Base-by-base conservation (phyloP, 2,113 vertebrate genomes). In the Malurus alboscapulatus region DNA sequence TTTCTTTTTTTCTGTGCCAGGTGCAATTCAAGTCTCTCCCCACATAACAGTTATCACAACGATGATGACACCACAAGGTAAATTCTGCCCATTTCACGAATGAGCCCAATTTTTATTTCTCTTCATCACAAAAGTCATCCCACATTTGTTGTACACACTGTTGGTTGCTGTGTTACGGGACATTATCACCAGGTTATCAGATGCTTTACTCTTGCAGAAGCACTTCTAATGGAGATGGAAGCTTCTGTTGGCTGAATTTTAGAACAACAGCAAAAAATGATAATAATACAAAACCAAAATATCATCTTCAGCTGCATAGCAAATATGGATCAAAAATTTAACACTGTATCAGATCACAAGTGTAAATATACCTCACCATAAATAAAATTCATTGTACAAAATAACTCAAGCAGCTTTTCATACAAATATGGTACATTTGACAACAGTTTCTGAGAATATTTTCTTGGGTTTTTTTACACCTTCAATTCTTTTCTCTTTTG, bases 301-400 rank as follows among this genome's bases (percentile, higher is more conserved):
- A 97, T 93, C 88, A 94, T 97, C 94, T 98, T 96, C 94, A 94
- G 97, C 97, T 97, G 97, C 97, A 96, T 97, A 97, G 97, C 97
- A 97, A 97, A 97, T 97, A 97, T 96, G 97, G 95, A 96, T 97
- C 94, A 95, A 96, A 96, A 97, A 96, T 97, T 97, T 95, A 97
- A 98, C 97, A 98, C 97, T n/a, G 85, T 97, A 96, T 97, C 95
- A 93, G 97, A 95, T 95, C 97, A 98, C 97, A 72, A 97, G 96
- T 92, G 86, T 97, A 97, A 97, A 97, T 97, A 97, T 95, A 98
- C 97, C 95, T 97, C 98, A 98, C 97, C 97, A 98, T 98, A 98
- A 98, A 98, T 98, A 97, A 98, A 97, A 97, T 95, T 96, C 92
- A 93, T 98, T 97, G 95, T 98, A 98, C 98, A 98, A 98, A 98